These are phyloP conservation scores for Selene dorsalis DNA, from an alignment of 2,797 vertebrate genomes.

Conservation along the genomic window DNA sequence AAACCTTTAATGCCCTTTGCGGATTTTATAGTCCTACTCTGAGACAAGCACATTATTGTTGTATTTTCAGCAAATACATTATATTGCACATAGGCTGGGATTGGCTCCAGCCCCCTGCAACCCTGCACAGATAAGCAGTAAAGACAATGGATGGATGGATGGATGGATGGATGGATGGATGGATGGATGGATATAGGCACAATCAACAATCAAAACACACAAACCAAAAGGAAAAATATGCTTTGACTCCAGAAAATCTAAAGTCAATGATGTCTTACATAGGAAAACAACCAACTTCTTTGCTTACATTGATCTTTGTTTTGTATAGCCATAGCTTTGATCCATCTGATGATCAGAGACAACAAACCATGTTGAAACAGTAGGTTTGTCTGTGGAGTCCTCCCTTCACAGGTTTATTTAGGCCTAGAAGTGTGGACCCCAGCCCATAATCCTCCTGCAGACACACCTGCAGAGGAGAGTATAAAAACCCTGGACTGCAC, in stretches of 20 bases:
- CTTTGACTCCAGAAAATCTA: too few species aligned
- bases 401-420: conserved; percentile 55
- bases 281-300: too few species aligned
- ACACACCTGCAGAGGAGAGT: conserved; percentile 60
- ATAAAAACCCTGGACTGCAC: conserved; percentile 60
- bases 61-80: neutral
- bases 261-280: too few species aligned
- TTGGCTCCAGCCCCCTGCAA: too few species aligned
- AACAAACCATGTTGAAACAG: conserved; percentile 37
- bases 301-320: too few species aligned
- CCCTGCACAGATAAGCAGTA: too few species aligned
- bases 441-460: conserved; percentile 58
- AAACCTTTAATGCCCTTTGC: neutral
- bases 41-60: neutral
- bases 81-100: too few species aligned
- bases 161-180: too few species aligned
- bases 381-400: conserved; percentile 41
- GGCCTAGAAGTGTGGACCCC: conserved; percentile 36
- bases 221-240: too few species aligned
- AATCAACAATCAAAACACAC: too few species aligned
- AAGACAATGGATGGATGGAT: too few species aligned
- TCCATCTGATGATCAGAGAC: neutral
- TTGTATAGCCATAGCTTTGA: neutral
- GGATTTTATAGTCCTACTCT: conserved; percentile 1
- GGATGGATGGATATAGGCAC: too few species aligned